Evolutionary conservation across 1,140 invertebrate genomes (phyloP), one percentile per base, ranked within the genome.

Genomic region (Plectrocnemia conspersa): DNA sequence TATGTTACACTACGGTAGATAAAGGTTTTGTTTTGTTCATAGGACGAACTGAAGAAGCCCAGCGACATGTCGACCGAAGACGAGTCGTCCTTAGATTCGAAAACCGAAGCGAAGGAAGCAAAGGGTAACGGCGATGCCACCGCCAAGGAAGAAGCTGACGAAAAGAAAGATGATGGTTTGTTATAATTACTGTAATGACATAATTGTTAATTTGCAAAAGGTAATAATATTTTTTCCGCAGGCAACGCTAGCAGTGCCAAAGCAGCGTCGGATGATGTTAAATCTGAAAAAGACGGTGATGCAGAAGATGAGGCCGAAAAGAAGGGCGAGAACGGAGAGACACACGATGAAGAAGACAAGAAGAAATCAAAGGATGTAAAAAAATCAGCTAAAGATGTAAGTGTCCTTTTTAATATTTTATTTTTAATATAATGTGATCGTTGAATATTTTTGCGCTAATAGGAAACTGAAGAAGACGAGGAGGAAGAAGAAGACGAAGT

Each of bases 51-150:
- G 61, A 73, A 75, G 66, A 74, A 76, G 60, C 66, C 64, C 6
- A 70, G 68, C 3, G 73, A 74, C 15, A 70, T 74, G 33, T 72
- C 72, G 11, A 75, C 74, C 48, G 74, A 76, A 64, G 74, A 76
- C 50, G 74, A 76, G 54, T 76, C 74, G n/a, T 75, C 72, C n/a
- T 72, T 75, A 65, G 74, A 76, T 65, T 76, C 74, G 13, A 75
- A 75, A 68, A 69, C 69, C 71, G 72, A 74, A 68, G 72, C 16
- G 1, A 73, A 72, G 58, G 67, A 67, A 22, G 33, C 64, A 25
- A 65, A 72, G 53, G 64, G 65, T 65, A 68, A 68, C 67, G 69
- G 72, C 68, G 73, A 70, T 62, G 54, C 65, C 40, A 66, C 71
- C 24, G 55, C 68, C 15, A 74, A 76, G 41, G 72, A 74, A 21